These are phyloP conservation scores for Urocynchramus pylzowi DNA, from an alignment of 2,113 vertebrate genomes.

Conservation along the genomic window DNA sequence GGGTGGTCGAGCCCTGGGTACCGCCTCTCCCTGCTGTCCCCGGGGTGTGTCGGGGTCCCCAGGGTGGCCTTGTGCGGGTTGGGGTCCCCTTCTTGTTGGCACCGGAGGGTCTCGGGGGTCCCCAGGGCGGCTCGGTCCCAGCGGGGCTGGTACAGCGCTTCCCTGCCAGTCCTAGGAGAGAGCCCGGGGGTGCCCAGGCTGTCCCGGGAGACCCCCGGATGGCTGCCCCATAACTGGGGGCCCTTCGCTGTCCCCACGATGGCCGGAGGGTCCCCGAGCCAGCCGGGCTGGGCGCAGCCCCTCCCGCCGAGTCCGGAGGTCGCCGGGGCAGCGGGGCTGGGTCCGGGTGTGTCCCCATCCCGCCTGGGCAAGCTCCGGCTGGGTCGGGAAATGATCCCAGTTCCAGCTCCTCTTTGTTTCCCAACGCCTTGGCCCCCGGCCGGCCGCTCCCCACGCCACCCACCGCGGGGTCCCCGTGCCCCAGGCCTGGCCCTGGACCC, in stretches of 20 bases:
- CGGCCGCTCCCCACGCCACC: background rate
- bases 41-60: background rate
- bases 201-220: background rate
- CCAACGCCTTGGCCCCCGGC: background rate
- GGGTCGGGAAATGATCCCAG: background rate
- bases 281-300: background rate
- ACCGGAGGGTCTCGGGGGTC: no score
- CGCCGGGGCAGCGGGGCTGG: background rate
- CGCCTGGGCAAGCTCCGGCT: background rate
- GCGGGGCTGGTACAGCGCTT: background rate
- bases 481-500: accelerated
- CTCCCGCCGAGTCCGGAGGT: background rate
- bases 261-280: background rate
- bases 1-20: background rate
- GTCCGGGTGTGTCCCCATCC: background rate
- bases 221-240: background rate
- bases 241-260: background rate
- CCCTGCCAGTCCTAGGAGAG: no score
- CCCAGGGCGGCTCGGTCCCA: background rate
- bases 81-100: background rate
- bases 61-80: background rate
- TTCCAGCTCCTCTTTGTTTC: slow-evolving; percentile 44
- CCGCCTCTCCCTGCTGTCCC: background rate
- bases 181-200: background rate
- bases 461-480: background rate